phyloP scores from a whole-genome alignment of 1,140 invertebrate species.

The Frieseomelitta varia region DNA sequence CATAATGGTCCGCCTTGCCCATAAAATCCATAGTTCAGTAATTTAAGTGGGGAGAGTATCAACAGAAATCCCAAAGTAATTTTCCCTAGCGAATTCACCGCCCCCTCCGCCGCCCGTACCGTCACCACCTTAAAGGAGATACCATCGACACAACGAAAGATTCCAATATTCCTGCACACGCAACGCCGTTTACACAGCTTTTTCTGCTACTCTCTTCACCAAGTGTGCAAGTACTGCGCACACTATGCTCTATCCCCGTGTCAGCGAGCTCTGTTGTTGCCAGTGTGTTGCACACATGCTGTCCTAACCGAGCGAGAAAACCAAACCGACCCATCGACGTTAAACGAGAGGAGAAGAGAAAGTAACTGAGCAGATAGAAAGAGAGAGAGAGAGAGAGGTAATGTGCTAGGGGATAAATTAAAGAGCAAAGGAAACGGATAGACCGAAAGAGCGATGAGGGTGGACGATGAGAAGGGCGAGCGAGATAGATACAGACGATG shows the following conservation, averaged over 20 bases:
- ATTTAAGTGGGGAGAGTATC: constrained; percentile 40
- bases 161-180: constrained; percentile 44
- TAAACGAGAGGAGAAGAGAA: not conserved
- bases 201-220: constrained; percentile 44
- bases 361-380: not conserved
- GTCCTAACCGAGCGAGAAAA: no score
- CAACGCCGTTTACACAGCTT: constrained; percentile 58
- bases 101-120: not conserved
- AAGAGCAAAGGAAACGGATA: constrained; percentile 12
- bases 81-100: constrained; percentile 43
- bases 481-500: not conserved
- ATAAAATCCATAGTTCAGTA: constrained; percentile 49
- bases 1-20: constrained; percentile 38
- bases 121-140: constrained; percentile 55
- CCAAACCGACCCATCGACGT: no score
- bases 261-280: constrained; percentile 23
- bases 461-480: no score
- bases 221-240: not conserved
- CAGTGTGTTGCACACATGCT: not conserved
- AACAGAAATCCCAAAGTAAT: constrained; percentile 57
- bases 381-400: not conserved
- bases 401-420: not conserved
- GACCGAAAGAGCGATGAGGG: not conserved
- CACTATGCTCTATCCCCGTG: not conserved
- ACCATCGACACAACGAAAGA: constrained; percentile 44